Conservation (phyloP, 1,140 invertebrate species). For the Macrostomum lignano region DNA sequence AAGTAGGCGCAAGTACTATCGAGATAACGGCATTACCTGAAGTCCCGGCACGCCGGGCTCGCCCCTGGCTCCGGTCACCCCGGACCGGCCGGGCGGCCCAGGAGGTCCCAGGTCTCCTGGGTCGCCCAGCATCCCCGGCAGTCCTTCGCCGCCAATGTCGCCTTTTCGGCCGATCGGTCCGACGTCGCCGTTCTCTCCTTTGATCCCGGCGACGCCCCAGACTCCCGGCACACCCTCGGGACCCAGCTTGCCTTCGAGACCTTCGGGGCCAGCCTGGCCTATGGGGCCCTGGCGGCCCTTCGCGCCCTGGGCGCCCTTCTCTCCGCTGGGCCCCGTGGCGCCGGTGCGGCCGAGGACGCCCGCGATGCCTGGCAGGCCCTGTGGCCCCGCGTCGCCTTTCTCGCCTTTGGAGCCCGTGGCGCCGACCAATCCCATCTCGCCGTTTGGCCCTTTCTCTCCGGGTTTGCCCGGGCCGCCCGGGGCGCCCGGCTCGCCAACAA, state of each 20-base stretch:
- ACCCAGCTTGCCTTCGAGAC: conserved; percentile 3
- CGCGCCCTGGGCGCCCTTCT: neutral
- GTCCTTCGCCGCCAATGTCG: too few species aligned
- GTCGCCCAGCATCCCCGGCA: too few species aligned
- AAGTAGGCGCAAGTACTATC: too few species aligned
- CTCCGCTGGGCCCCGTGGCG: neutral
- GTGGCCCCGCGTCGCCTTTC: neutral
- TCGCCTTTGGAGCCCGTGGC: neutral
- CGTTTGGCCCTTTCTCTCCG: neutral
- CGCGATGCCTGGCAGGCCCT: neutral
- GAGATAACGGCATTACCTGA: too few species aligned
- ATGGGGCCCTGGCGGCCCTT: neutral
- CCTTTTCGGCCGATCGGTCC: too few species aligned
- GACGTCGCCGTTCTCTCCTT: neutral
- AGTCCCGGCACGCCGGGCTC: too few species aligned
- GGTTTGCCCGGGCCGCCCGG: conserved; percentile 4
- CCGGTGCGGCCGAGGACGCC: neutral
- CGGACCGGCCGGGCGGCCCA: too few species aligned
- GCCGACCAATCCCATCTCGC: neutral
- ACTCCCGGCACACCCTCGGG: neutral
- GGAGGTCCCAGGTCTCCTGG: too few species aligned
- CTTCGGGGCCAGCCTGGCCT: conserved; percentile 4
- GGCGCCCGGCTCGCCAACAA: too few species aligned
- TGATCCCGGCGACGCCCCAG: conserved; percentile 1
- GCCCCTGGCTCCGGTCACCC: too few species aligned